These are phyloP conservation scores for Gallirallus australis DNA, from an alignment of 2,797 vertebrate species.

Conservation along the genomic window DNA sequence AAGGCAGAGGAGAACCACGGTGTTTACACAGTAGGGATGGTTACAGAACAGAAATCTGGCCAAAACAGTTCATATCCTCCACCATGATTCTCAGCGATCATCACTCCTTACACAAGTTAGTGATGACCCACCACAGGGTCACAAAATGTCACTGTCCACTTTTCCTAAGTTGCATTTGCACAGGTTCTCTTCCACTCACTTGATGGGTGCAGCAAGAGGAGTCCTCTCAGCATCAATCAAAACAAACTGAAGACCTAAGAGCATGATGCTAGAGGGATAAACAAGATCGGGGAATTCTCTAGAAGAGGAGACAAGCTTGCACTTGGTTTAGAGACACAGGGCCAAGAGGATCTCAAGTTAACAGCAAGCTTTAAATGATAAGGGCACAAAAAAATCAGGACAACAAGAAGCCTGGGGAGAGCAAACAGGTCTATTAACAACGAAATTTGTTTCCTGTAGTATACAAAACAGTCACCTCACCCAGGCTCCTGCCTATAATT, in stretches of 20 bases:
- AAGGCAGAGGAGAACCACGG: neutral
- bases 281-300: neutral
- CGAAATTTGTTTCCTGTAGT: conserved; percentile 11
- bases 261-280: neutral
- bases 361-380: neutral
- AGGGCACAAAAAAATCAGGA: neutral
- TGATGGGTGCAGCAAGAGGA: neutral
- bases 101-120: neutral
- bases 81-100: accelerated
- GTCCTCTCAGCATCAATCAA: neutral
- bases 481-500: neutral
- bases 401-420: neutral
- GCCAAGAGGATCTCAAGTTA: neutral
- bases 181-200: neutral
- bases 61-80: neutral
- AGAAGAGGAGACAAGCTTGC: neutral
- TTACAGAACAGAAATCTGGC: neutral
- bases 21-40: accelerated
- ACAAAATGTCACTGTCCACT: neutral
- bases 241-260: neutral
- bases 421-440: neutral
- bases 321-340: neutral
- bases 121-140: accelerated
- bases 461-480: neutral
- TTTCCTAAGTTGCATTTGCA: neutral